Percentiles rank a stretch among this genome's conserved stretches.
phyloP scores from a whole-genome alignment of 1,140 invertebrate genomes.

The Conus betulinus region DNA sequence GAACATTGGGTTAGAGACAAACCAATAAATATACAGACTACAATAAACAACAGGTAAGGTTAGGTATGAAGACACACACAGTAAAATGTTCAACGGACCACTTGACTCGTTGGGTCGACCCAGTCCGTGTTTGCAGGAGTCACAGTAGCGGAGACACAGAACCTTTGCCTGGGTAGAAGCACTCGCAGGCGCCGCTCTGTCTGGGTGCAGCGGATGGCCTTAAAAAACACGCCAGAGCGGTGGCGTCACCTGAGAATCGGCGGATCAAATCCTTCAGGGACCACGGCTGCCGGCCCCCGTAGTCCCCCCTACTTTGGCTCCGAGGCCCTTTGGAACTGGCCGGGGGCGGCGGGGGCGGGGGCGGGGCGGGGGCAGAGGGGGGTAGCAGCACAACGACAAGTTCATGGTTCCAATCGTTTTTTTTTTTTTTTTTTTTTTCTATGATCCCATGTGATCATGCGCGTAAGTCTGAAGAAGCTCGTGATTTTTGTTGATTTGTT shows the following conservation, averaged over 20 bases:
- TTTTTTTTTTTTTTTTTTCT: too few species aligned
- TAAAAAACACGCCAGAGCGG: conserved; percentile 74
- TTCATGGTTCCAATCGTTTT: conserved; percentile 14
- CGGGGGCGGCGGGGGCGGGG: conserved; percentile 44
- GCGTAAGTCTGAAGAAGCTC: too few species aligned
- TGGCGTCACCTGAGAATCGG: conserved; percentile 32
- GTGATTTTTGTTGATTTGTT: too few species aligned
- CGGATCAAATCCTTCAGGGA: conserved; percentile 35
- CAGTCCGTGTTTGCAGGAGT: conserved; percentile 86
- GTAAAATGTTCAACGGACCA: not conserved
- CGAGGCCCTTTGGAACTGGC: conserved; percentile 52
- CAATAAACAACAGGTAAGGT: not conserved
- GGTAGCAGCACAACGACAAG: conserved; percentile 31
- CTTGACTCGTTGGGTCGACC: conserved; percentile 88
- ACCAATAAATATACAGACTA: not conserved
- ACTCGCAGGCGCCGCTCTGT: conserved; percentile 81
- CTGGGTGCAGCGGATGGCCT: conserved; percentile 85
- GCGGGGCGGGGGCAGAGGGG: conserved; percentile 34
- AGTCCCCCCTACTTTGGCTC: conserved; percentile 6
- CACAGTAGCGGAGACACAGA: conserved; percentile 84
- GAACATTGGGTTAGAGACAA: not conserved
- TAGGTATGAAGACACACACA: not conserved
- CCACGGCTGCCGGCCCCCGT: conserved; percentile 24
- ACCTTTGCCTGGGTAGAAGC: conserved; percentile 85
- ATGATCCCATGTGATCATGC: too few species aligned